A percentile compares a stretch with the other conserved stretches of the same genome.
Conservation (phyloP, 2,113 vertebrate species). For the Mormyrus lacerda region DNA sequence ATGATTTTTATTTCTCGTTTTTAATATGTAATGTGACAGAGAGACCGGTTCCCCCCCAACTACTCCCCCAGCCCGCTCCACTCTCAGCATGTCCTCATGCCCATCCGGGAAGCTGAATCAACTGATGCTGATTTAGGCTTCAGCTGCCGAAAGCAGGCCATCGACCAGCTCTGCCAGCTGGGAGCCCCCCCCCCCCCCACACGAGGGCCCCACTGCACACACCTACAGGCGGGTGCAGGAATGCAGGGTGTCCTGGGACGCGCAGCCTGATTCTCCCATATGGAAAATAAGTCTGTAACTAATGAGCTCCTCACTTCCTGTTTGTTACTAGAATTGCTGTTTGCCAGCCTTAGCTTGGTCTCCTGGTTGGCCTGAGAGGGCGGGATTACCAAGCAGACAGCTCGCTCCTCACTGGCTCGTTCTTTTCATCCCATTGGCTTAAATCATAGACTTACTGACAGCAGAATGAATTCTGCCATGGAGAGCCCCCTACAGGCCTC, state of each 20-base stretch:
- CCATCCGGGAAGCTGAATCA: not conserved
- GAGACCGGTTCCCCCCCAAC: slow-evolving; percentile 25
- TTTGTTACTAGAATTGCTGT: not conserved
- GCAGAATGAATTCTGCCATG: not conserved
- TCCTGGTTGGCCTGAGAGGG: not conserved
- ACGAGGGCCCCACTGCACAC: not conserved
- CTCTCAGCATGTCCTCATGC: not conserved
- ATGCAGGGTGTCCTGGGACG: not conserved
- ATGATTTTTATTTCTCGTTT: slow-evolving; percentile 19
- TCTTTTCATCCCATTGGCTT: not conserved
- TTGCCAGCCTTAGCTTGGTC: not conserved
- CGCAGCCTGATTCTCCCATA: not conserved
- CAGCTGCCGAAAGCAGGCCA: not conserved
- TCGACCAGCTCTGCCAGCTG: not conserved
- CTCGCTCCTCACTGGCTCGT: not conserved
- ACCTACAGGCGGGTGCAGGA: not conserved
- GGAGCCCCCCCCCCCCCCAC: not conserved
- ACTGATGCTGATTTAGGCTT: not conserved
- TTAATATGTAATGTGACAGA: slow-evolving; percentile 56
- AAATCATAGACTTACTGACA: not conserved
- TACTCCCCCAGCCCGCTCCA: not conserved
- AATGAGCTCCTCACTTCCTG: not conserved
- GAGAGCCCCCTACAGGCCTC: not conserved
- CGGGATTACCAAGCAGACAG: not conserved
- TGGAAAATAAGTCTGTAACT: not conserved